Percentiles rank a stretch among this genome's conserved stretches.
phyloP scores from a whole-genome alignment of 2,888 invertebrate genomes.

The Troilus luridus region DNA sequence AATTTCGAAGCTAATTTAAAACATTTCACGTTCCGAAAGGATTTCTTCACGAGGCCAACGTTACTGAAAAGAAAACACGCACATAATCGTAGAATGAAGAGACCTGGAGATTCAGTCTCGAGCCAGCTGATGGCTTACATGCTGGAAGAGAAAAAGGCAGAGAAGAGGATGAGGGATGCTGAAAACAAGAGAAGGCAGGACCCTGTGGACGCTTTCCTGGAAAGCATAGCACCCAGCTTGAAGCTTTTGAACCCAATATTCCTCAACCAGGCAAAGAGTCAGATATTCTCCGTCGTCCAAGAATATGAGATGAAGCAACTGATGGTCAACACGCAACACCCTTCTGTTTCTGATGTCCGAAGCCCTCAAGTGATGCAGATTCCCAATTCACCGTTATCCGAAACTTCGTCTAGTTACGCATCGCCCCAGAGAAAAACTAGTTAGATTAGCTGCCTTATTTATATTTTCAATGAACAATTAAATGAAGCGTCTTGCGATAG shows the following conservation, averaged over 20 bases:
- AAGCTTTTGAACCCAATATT: conserved; percentile 64
- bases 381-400: not conserved
- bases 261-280: conserved; percentile 63
- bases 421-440: not conserved
- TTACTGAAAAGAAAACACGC: not conserved
- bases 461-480: not conserved
- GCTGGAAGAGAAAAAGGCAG: conserved; percentile 64
- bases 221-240: conserved; percentile 64
- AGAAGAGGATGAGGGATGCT: not conserved
- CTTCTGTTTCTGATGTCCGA: not conserved
- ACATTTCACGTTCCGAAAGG: not conserved
- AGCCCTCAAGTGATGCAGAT: not conserved
- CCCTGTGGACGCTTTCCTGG: conserved; percentile 66
- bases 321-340: not conserved
- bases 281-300: conserved; percentile 64
- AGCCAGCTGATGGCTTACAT: conserved; percentile 65
- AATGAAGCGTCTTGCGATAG: not conserved
- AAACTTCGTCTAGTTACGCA: not conserved
- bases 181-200: conserved; percentile 52
- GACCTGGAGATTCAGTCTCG: conserved; percentile 61
- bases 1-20: not conserved
- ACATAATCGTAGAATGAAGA: not conserved
- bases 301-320: conserved; percentile 60
- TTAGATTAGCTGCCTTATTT: not conserved
- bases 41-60: not conserved